Evolutionary conservation across 30 jellyfish, hydroid and myxozoan genomes (phyloP).

Genomic region (Phacellophora camtschatica): DNA sequence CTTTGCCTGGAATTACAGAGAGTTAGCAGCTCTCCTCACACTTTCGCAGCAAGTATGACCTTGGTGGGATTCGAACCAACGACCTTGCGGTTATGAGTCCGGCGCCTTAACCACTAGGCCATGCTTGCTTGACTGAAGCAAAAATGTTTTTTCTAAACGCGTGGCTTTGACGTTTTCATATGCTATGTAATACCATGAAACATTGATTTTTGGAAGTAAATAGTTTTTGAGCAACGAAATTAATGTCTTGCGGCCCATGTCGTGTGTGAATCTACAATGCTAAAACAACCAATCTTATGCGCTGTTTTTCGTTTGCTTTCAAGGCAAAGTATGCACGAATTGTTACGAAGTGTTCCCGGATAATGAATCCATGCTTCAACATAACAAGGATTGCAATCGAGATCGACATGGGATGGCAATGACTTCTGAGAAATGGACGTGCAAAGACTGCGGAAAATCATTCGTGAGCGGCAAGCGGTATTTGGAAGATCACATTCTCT

Average conservation of each 20-base stretch:
- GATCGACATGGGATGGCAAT: background rate
- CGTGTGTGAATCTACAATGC: slow-evolving; percentile 52
- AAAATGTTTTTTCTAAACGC: no score
- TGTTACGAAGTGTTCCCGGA: slow-evolving; percentile 42
- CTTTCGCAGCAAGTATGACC: no score
- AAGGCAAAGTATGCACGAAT: slow-evolving; percentile 60
- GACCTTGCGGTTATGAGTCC: no score
- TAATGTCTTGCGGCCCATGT: slow-evolving; percentile 4
- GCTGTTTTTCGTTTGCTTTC: slow-evolving; percentile 69
- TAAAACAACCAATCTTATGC: slow-evolving; percentile 38
- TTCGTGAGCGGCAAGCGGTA: slow-evolving; percentile 68
- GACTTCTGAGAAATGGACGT: slow-evolving; percentile 45
- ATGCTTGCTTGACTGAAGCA: no score
- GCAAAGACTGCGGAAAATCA: slow-evolving; percentile 72
- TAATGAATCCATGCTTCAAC: slow-evolving; percentile 23
- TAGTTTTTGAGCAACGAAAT: no score
- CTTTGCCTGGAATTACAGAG: no score
- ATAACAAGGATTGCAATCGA: slow-evolving; percentile 31
- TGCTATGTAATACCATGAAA: no score
- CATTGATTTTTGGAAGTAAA: no score
- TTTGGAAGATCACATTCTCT: slow-evolving; percentile 56
- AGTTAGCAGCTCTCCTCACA: no score
- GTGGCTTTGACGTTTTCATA: no score
- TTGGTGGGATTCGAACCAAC: no score
- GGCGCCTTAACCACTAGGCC: no score